These are phyloP conservation scores for Pogoniulus pusillus DNA, from an alignment of 2,797 vertebrate genomes.

Conservation along the genomic window DNA sequence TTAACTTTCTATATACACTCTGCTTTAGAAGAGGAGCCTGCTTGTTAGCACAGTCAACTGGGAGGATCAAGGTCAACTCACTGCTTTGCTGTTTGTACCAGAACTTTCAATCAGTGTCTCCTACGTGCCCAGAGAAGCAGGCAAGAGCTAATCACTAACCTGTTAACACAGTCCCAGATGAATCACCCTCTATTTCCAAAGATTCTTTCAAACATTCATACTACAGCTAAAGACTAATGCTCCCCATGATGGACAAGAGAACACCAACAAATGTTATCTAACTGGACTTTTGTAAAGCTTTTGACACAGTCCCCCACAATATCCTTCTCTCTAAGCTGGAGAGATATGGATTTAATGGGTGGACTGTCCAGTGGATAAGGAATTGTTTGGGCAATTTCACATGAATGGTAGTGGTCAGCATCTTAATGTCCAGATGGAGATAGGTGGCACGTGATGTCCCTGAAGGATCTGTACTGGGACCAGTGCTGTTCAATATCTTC, in stretches of 20 bases:
- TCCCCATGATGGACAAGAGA: background rate
- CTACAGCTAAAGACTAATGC: background rate
- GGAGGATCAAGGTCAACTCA: background rate
- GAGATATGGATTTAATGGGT: no score
- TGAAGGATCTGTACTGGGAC: no score
- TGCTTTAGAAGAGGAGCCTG: background rate
- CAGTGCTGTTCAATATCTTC: no score
- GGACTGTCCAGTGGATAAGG: no score
- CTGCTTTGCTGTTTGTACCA: background rate
- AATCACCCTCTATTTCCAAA: background rate
- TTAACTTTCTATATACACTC: background rate
- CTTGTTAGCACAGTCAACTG: background rate
- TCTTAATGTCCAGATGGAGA: no score
- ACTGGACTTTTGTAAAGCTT: no score
- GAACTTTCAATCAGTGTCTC: background rate
- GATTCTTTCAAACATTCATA: background rate
- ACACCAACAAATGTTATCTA: accelerated
- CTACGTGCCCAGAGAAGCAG: background rate
- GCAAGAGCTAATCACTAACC: background rate
- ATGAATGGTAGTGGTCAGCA: no score
- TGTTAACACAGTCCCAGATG: background rate
- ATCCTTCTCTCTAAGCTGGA: no score
- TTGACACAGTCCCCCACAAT: no score
- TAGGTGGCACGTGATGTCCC: no score
- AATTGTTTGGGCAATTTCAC: no score